Evolutionary conservation across 2,797 vertebrate species (phyloP).

Genomic region (Pipistrellus kuhlii): DNA sequence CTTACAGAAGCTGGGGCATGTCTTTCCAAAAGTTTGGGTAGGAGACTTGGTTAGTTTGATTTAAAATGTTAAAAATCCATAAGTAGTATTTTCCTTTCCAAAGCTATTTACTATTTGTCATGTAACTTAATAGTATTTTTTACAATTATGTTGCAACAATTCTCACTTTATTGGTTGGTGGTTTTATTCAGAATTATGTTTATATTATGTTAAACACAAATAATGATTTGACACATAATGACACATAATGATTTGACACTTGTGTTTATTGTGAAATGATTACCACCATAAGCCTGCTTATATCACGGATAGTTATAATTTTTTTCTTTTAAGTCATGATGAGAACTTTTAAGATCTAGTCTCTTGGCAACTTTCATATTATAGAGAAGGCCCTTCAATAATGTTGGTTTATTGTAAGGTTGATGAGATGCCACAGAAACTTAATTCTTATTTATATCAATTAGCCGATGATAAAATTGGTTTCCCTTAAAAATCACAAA

Average conservation of each 20-base stretch:
- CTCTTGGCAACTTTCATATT: background rate
- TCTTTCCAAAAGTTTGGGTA: background rate
- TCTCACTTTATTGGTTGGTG: background rate
- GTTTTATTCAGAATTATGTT: conserved; percentile 34
- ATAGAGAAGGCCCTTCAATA: background rate
- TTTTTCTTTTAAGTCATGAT: background rate
- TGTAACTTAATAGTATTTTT: background rate
- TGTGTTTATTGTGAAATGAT: background rate
- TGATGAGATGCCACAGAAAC: background rate
- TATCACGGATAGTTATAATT: background rate
- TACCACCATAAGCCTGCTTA: background rate
- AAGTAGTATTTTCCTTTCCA: background rate
- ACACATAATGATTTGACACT: background rate
- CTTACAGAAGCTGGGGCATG: background rate
- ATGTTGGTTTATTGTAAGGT: background rate
- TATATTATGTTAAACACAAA: background rate
- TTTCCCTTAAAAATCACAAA: background rate
- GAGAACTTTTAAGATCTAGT: background rate
- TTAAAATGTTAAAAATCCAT: conserved; percentile 16
- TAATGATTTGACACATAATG: no score
- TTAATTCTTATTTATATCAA: background rate
- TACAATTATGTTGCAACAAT: background rate
- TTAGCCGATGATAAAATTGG: background rate
- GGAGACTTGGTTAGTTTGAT: background rate
- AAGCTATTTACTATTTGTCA: background rate